Conservation (phyloP, 2,113 vertebrate genomes). For the Ifrita kowaldi region DNA sequence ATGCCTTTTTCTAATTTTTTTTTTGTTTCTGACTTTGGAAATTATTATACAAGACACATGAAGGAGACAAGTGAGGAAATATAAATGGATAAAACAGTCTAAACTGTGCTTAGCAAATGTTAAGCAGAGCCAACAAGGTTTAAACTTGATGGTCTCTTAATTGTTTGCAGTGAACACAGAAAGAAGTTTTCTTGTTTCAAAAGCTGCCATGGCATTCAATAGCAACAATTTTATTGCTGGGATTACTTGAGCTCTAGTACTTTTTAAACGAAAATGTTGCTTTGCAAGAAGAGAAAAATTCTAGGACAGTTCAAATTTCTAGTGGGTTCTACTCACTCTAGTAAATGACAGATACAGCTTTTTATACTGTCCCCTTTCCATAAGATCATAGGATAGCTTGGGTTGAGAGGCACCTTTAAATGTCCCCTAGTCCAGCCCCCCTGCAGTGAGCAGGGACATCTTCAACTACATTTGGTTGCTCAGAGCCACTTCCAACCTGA, state of each 20-base stretch:
- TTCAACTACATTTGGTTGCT: neutral
- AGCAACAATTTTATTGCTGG: constrained; percentile 56
- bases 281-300: constrained; percentile 17
- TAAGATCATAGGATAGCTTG: neutral
- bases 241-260: constrained; percentile 54
- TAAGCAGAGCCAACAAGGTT: constrained; percentile 56
- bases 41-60: constrained; percentile 68
- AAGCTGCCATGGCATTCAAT: constrained; percentile 40
- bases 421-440: neutral
- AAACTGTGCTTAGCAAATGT: constrained; percentile 17
- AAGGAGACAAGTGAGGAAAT: constrained; percentile 40
- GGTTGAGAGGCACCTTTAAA: neutral
- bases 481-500: neutral
- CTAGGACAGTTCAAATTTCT: constrained; percentile 16
- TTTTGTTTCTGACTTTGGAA: constrained; percentile 70
- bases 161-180: constrained; percentile 48
- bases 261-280: constrained; percentile 23
- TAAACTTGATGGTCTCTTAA: constrained; percentile 57
- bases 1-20: constrained; percentile 51
- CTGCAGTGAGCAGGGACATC: neutral
- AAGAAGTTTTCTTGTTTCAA: constrained; percentile 57
- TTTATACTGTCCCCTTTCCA: constrained; percentile 12
- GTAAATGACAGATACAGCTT: neutral
- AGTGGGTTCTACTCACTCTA: constrained; percentile 4
- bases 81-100: constrained; percentile 66